A percentile compares a stretch with the other conserved stretches of the same genome.
Conservation (phyloP, 1,140 invertebrate species). For the Spodoptera litura region DNA sequence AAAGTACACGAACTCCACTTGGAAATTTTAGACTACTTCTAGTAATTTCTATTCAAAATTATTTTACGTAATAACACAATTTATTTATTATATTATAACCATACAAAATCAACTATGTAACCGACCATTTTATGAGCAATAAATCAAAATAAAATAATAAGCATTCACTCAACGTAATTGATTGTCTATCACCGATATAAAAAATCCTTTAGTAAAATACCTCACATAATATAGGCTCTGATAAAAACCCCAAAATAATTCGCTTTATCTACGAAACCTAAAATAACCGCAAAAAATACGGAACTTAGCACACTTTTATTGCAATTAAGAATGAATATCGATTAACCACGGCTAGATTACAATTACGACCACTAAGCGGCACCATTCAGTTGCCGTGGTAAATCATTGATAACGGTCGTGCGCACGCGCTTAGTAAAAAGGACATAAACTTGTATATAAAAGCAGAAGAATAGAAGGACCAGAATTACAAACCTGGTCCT, state of each 20-base stretch:
- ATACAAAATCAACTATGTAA: no score
- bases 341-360: conserved; percentile 43
- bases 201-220: background rate
- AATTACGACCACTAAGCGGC: conserved; percentile 3
- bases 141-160: no score
- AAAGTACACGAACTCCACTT: no score
- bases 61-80: no score
- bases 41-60: no score
- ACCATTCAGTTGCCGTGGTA: conserved; percentile 58
- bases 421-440: conserved; percentile 21
- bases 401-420: conserved; percentile 67
- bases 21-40: no score
- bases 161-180: no score
- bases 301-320: conserved; percentile 21
- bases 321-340: conserved; percentile 45
- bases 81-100: no score
- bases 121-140: no score
- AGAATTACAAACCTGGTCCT: background rate
- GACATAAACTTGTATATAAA: background rate
- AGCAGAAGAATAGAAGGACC: background rate
- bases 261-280: background rate
- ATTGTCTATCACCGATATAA: no score
- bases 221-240: background rate
- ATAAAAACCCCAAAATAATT: background rate
- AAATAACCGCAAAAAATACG: conserved; percentile 14